Evolutionary conservation across 2,888 invertebrate genomes (phyloP), one percentile per base, ranked within the genome.

Genomic region (Orthosia cruda): DNA sequence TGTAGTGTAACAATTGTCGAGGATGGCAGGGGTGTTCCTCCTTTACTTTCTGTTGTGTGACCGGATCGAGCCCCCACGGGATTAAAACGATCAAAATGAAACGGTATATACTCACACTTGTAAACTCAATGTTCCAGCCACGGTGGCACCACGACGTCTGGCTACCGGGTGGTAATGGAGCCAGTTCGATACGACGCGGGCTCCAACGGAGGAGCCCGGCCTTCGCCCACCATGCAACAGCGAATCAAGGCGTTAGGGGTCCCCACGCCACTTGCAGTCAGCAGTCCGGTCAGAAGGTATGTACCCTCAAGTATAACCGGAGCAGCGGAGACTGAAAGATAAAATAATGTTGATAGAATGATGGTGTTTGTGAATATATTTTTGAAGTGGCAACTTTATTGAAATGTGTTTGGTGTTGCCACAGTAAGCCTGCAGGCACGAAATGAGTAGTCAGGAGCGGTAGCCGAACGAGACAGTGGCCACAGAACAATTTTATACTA

Each of bases 201-300:
- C 90, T 93, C 93, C 18, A 96, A 96, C 89, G 96, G 94, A 3
- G 92, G 94, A 69, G 95, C 97, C 84, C 93, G 97, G 89, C 96
- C 96, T 0, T 98, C 98, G 90, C 98, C 98, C 73, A 99, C 98
- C 67, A 98, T 98, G 98, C 98, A 98, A 94, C 99, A 99, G 95
- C 97, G 99, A 91, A 98, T 99, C 91, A 98, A 99, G 95, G 98
- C 98, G 77, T 97, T 99, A 75, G 99, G 99, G 68, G 98, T 99
- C 87, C 98, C 99, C 76, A 99, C 99, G 82, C 99, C 99, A 55
- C 97, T 99, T 72, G 98, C 98, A 13, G 97, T 98, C 97, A 98
- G 98, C 96, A 98, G 98, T 96, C 98, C 98, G 77, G 98, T 98
- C 88, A 97, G 98, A 97, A 98, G 98, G 98, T 98, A 97, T 77